A percentile compares a stretch with the other conserved stretches of the same genome.
These are phyloP conservation scores for Nemurella pictetii DNA, from an alignment of 2,888 invertebrate species.

Conservation along the genomic window DNA sequence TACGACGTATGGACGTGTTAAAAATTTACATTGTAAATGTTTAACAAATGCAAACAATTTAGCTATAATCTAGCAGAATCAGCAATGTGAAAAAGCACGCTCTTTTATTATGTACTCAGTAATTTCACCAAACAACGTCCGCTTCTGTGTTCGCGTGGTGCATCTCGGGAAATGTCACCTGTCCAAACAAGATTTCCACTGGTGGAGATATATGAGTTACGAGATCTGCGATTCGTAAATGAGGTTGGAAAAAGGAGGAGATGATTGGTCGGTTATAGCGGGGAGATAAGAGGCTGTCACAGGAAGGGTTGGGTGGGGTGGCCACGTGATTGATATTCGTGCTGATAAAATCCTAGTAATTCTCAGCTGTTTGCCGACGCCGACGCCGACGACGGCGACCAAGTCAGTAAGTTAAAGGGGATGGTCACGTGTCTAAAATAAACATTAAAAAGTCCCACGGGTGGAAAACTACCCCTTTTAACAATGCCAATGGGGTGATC, in stretches of 20 bases:
- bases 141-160: background rate
- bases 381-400: background rate
- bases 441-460: constrained; percentile 22
- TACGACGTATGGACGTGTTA: background rate
- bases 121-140: background rate
- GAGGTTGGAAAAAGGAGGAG: background rate
- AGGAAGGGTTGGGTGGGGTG: background rate
- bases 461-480: constrained; percentile 11
- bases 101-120: background rate
- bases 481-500: constrained; percentile 10
- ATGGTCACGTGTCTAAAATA: constrained; percentile 13
- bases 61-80: background rate
- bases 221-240: background rate
- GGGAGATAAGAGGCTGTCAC: constrained; percentile 6
- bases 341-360: constrained; percentile 19
- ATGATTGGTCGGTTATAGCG: constrained; percentile 17
- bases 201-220: background rate
- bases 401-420: constrained; percentile 2
- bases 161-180: background rate
- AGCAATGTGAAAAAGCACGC: background rate
- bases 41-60: background rate
- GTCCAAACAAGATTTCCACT: background rate
- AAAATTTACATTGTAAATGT: background rate
- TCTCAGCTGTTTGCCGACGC: constrained; percentile 12
- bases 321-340: constrained; percentile 18